Evolutionary conservation across 1,140 invertebrate species (phyloP), one percentile per base, ranked within the genome.

Genomic region (Saccostrea echinata): DNA sequence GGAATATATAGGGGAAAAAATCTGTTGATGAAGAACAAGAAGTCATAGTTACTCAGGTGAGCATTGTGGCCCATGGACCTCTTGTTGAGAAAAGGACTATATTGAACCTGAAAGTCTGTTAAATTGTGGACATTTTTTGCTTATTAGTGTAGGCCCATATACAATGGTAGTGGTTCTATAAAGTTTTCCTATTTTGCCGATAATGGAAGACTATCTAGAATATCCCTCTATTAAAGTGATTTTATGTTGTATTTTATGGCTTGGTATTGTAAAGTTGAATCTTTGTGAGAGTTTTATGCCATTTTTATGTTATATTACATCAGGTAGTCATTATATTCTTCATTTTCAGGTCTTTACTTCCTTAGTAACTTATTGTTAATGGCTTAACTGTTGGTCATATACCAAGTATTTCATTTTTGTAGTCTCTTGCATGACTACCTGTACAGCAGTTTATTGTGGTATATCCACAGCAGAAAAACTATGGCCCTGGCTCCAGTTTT

Each of bases 191-290:
- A 43, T 43, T 43, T 43, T 43, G n/a, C n/a, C n/a, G n/a, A 43
- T 43, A 3, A 43, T 43, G 1, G 43, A 43, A n/a, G n/a, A n/a
- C 55, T 21, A 21, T 61, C 55, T 21, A 61, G 55, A 61, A 61
- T 61, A 61, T 61, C 16, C n/a, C n/a, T 61, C 4, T 21, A 6
- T 16, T 61, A 21, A 18, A 61, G 6, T 61, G n/a, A 8, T 61
- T 61, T 61, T n/a, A 61, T 61, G 55, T 61, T 61, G 55, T 61
- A 61, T 21, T 76, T 30, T 35, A 76, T 30, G 64, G 27, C 64
- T 71, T 71, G 64, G 24, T 30, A 24, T 71, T 76, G 16, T 30
- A 16, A 30, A 76, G 16, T 76, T 76, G 68, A 76, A 13, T 71
- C 13, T 76, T 27, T 76, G 0, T 76, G 68, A 33, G 30, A 76